Conservation (phyloP, 2,113 vertebrate species). For the Pelusios castaneus region DNA sequence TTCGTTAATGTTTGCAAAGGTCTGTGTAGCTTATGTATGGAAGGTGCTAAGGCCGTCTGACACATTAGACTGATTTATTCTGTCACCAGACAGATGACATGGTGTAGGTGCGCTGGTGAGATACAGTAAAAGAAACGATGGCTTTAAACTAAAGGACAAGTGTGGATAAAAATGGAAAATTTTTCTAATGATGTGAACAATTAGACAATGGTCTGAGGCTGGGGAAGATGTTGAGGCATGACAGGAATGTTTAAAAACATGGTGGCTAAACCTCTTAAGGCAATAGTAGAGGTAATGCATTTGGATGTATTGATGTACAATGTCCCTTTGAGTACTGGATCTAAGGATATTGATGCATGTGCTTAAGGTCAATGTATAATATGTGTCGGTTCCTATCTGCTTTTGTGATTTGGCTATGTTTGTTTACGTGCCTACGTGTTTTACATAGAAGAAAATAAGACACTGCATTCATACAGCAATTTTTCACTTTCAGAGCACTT, state of each 20-base stretch:
- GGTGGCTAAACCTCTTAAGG: neutral
- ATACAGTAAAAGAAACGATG: neutral
- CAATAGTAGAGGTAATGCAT: neutral
- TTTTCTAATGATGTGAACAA: neutral
- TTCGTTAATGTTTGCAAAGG: neutral
- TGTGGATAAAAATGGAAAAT: neutral
- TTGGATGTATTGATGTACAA: too few species aligned
- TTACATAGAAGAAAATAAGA: rapidly evolving
- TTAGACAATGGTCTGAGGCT: neutral
- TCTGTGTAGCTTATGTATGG: neutral
- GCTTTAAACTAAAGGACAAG: neutral
- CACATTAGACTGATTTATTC: neutral
- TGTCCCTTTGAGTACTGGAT: neutral
- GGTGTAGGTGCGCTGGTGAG: neutral
- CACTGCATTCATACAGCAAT: neutral
- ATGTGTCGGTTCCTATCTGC: neutral
- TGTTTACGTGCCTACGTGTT: neutral
- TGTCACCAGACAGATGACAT: neutral
- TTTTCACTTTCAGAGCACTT: neutral
- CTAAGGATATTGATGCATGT: neutral
- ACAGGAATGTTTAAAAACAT: neutral
- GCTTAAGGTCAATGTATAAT: neutral
- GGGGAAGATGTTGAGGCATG: too few species aligned
- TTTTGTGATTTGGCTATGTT: neutral
- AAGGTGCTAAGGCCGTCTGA: neutral